Percentiles rank a stretch among this genome's conserved stretches.
Evolutionary conservation across 2,113 vertebrate genomes (phyloP).

Genomic region (Acrocephalus kingi): DNA sequence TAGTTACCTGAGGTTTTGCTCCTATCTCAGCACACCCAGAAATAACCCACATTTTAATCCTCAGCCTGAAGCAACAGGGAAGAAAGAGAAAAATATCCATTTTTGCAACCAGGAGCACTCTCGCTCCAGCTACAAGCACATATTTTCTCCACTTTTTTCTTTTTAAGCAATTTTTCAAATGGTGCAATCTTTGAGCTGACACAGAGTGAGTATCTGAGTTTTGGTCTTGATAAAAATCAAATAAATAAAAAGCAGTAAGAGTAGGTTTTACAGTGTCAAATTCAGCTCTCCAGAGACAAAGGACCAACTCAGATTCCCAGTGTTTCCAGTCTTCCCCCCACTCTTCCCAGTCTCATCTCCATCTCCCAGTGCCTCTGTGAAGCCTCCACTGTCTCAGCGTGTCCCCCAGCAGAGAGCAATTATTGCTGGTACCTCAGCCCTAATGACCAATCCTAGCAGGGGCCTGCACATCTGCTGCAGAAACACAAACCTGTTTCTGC

Average conservation of each 20-base stretch:
- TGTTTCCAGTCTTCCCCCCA: neutral
- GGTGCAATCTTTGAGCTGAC: neutral
- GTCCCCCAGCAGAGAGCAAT: neutral
- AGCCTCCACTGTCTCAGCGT: neutral
- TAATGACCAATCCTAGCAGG: fast-evolving
- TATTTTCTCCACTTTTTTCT: neutral
- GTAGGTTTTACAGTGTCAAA: neutral
- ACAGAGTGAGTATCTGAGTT: neutral
- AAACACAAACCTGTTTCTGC: neutral
- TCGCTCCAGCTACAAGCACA: neutral
- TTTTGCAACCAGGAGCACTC: neutral
- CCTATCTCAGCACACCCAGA: neutral
- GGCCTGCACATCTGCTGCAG: neutral
- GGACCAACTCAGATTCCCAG: fast-evolving
- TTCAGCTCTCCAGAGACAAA: neutral
- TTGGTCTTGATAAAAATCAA: neutral
- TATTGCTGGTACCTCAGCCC: neutral
- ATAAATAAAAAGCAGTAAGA: neutral
- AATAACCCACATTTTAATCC: neutral
- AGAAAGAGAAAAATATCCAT: neutral
- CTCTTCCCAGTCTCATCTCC: neutral
- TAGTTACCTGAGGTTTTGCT: neutral
- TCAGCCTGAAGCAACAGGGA: neutral
- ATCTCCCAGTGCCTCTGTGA: neutral
- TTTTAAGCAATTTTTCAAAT: neutral